Evolutionary conservation across 2,888 invertebrate genomes (phyloP).

Genomic region (Erebia epiphron): DNA sequence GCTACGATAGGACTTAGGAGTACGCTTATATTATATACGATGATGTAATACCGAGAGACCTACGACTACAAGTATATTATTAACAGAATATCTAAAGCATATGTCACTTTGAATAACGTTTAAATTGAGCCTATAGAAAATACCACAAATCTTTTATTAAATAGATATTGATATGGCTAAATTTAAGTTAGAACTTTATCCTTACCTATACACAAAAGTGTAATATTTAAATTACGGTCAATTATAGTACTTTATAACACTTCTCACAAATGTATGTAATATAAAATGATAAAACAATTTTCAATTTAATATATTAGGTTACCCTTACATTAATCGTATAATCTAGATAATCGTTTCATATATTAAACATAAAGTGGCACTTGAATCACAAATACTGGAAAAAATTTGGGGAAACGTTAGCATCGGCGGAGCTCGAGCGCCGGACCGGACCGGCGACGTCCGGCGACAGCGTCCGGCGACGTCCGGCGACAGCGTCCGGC

Average conservation of each 20-base stretch:
- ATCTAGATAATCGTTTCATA: slow-evolving; percentile 84
- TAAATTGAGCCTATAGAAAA: slow-evolving; percentile 84
- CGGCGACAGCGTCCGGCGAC: slow-evolving; percentile 13
- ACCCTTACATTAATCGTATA: slow-evolving; percentile 83
- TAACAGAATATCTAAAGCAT: slow-evolving; percentile 84
- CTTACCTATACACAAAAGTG: slow-evolving; percentile 83
- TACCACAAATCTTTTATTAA: slow-evolving; percentile 83
- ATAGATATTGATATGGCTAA: slow-evolving; percentile 84
- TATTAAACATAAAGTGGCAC: slow-evolving; percentile 90
- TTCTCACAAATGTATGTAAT: slow-evolving; percentile 83
- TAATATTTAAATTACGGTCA: slow-evolving; percentile 82
- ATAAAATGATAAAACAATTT: slow-evolving; percentile 85
- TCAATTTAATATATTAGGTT: slow-evolving; percentile 83
- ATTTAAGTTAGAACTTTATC: slow-evolving; percentile 82
- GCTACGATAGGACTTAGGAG: slow-evolving; percentile 72
- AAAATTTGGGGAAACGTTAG: slow-evolving; percentile 85
- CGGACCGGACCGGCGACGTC: slow-evolving; percentile 42
- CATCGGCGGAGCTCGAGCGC: slow-evolving; percentile 66
- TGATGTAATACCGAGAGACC: slow-evolving; percentile 80
- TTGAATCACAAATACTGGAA: slow-evolving; percentile 90
- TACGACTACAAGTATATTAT: slow-evolving; percentile 81
- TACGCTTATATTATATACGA: slow-evolving; percentile 66
- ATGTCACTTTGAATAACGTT: slow-evolving; percentile 83
- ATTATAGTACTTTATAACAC: slow-evolving; percentile 81
- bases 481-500: slow-evolving; percentile 14